These are phyloP conservation scores for Hofmannophila pseudospretella DNA, from an alignment of 2,888 invertebrate species.

Conservation along the genomic window DNA sequence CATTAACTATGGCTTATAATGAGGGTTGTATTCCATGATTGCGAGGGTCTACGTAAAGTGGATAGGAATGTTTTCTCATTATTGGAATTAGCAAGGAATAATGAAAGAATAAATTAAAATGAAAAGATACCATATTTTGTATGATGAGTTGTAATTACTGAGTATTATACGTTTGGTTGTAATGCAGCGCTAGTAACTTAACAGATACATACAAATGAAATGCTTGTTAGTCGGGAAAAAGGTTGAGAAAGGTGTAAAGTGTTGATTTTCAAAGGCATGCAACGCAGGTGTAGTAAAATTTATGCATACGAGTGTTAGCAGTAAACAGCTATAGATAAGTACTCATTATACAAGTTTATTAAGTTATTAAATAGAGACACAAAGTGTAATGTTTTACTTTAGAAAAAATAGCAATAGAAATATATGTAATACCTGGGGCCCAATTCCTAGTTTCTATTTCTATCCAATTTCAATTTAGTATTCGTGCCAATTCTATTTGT, in stretches of 20 bases:
- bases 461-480: too few species aligned
- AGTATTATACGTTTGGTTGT: background rate
- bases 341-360: too few species aligned
- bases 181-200: conserved; percentile 1
- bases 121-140: conserved; percentile 1
- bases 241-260: background rate
- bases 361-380: too few species aligned
- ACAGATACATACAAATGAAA: background rate
- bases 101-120: background rate
- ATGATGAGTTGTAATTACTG: conserved; percentile 8
- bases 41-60: background rate
- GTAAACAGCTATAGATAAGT: too few species aligned
- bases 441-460: too few species aligned
- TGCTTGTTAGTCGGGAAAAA: too few species aligned
- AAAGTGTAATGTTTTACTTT: too few species aligned
- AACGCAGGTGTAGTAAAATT: conserved; percentile 1
- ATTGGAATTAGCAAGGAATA: conserved; percentile 3
- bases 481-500: too few species aligned
- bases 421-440: too few species aligned
- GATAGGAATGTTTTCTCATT: conserved; percentile 1
- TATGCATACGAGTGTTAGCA: too few species aligned
- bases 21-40: conserved; percentile 1
- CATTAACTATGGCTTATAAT: background rate
- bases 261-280: conserved; percentile 11
- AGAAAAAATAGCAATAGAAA: too few species aligned